phyloP scores from a whole-genome alignment of 2,888 invertebrate genomes.

The Tipula vernalis region DNA sequence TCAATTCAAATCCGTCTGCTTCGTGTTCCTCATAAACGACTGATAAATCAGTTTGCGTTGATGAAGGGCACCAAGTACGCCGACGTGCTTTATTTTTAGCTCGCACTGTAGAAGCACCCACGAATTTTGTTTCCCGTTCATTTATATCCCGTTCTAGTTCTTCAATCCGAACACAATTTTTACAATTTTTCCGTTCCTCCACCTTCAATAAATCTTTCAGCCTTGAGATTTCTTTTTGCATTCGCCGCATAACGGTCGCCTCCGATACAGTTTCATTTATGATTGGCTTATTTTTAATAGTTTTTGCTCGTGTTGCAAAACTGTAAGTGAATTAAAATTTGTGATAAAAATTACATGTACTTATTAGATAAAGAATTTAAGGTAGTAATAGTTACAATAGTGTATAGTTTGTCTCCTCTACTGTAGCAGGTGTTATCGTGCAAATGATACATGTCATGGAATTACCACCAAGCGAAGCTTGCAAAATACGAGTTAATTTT shows the following conservation, averaged over 20 bases:
- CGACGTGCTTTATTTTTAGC: constrained; percentile 22
- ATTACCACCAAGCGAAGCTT: constrained; percentile 79
- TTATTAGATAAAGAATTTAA: constrained; percentile 11
- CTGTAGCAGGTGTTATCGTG: constrained; percentile 63
- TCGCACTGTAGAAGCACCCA: constrained; percentile 23
- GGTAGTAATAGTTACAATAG: constrained; percentile 36
- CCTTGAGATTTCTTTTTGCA: constrained; percentile 49
- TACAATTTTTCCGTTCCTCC: constrained; percentile 39
- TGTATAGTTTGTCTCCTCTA: constrained; percentile 60
- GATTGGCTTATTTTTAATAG: constrained; percentile 63
- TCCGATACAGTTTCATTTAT: constrained; percentile 60
- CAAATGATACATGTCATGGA: constrained; percentile 79
- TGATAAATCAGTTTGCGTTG: constrained; percentile 12
- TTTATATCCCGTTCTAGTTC: constrained; percentile 26
- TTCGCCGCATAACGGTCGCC: constrained; percentile 54
- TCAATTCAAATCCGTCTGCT: neutral
- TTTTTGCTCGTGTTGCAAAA: constrained; percentile 73
- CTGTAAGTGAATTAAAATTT: constrained; percentile 31
- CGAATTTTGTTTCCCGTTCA: constrained; percentile 27
- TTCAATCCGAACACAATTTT: constrained; percentile 18
- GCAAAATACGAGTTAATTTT: constrained; percentile 72
- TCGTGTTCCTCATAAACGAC: constrained; percentile 18
- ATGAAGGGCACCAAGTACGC: constrained; percentile 32
- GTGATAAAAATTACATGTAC: neutral
- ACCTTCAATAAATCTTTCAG: constrained; percentile 48